Percentiles rank a stretch among this genome's conserved stretches.
Evolutionary conservation across 37 sponge, comb jelly and placozoan genomes (phyloP).

Genomic region (Ephydatia muelleri): DNA sequence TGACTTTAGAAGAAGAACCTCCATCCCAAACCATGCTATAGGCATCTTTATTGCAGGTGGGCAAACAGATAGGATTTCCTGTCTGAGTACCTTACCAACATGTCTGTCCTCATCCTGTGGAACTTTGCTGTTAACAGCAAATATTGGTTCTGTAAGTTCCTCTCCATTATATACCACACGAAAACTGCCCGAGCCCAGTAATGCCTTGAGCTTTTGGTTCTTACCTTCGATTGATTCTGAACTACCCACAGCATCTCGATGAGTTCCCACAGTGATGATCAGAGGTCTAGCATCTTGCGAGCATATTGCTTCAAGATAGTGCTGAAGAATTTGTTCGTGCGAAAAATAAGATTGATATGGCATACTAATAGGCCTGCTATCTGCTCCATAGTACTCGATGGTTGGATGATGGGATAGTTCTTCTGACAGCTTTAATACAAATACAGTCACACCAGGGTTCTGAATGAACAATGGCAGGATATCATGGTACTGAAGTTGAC

Average conservation of each 20-base stretch:
- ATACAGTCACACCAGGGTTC: not conserved
- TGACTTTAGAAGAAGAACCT: not conserved
- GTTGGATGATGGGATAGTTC: not conserved
- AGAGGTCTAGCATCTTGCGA: not conserved
- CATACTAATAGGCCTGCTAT: not conserved
- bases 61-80: not conserved
- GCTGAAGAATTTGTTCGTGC: not conserved
- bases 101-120: slow-evolving; percentile 1
- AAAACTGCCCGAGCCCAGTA: not conserved
- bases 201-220: not conserved
- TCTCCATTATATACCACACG: not conserved
- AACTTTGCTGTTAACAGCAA: not conserved
- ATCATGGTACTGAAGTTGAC: slow-evolving; percentile 5
- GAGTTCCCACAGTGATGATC: slow-evolving; percentile 4
- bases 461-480: not conserved
- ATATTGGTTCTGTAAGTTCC: not conserved
- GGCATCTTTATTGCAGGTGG: not conserved
- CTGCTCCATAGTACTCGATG: not conserved
- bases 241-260: not conserved
- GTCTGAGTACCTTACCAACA: not conserved
- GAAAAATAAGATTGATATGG: not conserved
- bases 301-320: not conserved
- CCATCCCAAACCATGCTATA: not conserved
- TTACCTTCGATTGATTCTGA: not conserved
- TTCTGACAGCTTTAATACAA: slow-evolving; percentile 11